phyloP scores from a whole-genome alignment of 2,888 invertebrate species.

The Polymixis flavicincta region DNA sequence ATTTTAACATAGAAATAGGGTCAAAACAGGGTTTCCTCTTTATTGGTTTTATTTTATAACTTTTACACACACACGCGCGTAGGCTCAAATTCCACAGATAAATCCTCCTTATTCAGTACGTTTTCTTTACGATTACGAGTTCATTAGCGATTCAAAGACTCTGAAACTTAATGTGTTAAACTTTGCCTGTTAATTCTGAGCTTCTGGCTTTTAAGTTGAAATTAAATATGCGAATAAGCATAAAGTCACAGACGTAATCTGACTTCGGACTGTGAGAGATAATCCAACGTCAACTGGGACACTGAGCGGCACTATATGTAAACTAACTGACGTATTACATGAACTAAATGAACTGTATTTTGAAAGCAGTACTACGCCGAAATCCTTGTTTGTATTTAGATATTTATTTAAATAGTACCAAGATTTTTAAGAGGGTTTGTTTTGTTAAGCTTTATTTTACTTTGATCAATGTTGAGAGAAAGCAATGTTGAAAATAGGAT shows the following conservation, averaged over 20 bases:
- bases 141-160: conserved; percentile 34
- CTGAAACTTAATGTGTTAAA: conserved; percentile 49
- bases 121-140: conserved; percentile 37
- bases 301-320: conserved; percentile 26
- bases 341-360: conserved; percentile 38
- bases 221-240: conserved; percentile 49
- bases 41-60: conserved; percentile 1
- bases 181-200: conserved; percentile 48
- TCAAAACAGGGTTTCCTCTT: background rate
- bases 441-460: conserved; percentile 13
- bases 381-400: conserved; percentile 31
- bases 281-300: conserved; percentile 34
- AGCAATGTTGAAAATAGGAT: conserved; percentile 15
- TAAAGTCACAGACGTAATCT: conserved; percentile 40
- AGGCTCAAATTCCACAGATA: background rate
- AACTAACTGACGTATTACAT: conserved; percentile 35
- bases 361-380: conserved; percentile 6
- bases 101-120: conserved; percentile 10
- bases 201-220: conserved; percentile 46
- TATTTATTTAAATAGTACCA: conserved; percentile 34
- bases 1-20: background rate
- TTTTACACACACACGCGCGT: background rate
- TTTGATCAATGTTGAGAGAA: conserved; percentile 22
- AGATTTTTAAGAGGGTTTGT: conserved; percentile 14
- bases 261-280: conserved; percentile 38